Base-by-base conservation (phyloP, 2,888 invertebrate species). In the Hymenopus coronatus region DNA sequence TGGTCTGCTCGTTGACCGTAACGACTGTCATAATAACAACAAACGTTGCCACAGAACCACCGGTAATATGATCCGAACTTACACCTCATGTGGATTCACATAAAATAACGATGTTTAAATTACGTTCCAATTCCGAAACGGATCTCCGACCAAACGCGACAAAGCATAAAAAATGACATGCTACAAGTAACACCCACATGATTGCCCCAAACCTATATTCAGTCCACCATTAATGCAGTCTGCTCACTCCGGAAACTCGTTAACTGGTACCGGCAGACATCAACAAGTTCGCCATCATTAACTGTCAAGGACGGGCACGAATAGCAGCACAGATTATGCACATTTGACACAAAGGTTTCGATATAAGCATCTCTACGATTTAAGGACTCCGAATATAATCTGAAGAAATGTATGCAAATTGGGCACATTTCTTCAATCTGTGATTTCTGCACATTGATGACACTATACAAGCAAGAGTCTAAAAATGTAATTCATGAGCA, bases 191-290 rank as follows among this genome's bases (percentile, higher is more conserved):
- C 54, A 70, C 54, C 54, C 54, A 70, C 54, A 70, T 70, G 15
- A 70, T 70, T 70, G 54, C 54, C 30, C 30, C 88, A 85, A 88
- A 88, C 88, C 88, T 88, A 88, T 88, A 88, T n/a, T 88, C 88
- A 88, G 46, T 88, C 40, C 33, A 88, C 85, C 84, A 88, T 88
- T 88, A 88, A 84, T 28, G 86, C 4, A 70, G 54, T 25, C 25
- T 20, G 25, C 54, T 70, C 54, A 70, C 54, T 20, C 54, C 54
- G 54, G 54, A 70, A 70, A 70, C 54, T 70, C 54, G 54, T 70
- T 70, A 70, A 70, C 54, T 70, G 3, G 54, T 30, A 27, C 28
- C 84, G 84, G 84, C 84, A 28, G 28, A 33, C 28, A 28, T 7
- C 84, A 20, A 4, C 83, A 70, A 70, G 54, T 70, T 70, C 25